Base-by-base conservation (phyloP, 2,888 invertebrate genomes). In the Fragum whitleyi region DNA sequence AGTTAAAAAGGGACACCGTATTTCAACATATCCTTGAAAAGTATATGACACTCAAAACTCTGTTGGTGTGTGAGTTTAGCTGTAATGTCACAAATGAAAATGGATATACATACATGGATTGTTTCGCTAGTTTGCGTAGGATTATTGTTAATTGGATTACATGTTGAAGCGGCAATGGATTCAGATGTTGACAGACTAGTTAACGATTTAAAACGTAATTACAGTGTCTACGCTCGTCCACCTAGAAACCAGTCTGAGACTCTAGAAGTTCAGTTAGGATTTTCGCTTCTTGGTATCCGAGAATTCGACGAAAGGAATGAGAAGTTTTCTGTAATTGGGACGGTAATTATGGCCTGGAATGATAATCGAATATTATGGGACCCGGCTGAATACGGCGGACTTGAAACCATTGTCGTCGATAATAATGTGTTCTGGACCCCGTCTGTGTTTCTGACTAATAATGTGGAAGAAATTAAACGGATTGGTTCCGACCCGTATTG, bases 351-450 rank as follows among this genome's bases (percentile, higher is more conserved):
- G 6, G 29, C 29, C 0, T 61, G 61, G 61, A n/a, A n/a, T 1
- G 61, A 61, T 29, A 19, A 61, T n/a, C 26, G 61, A 7, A 2
- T 61, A 19, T 2, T 32, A 2, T 61, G 61, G 61, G n/a, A 61
- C n/a, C 61, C 61, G 32, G 19, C 14, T n/a, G 32, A 61, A 11
- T 61, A 61, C 32, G 32, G 32, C 19, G 61, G 61, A 32, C 29
- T 61, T 16, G n/a, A 61, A 21, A 61, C 61, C 5, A 14, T 61
- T 32, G n/a, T 61, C 9, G 32, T 61, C 9, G 61, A 61, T n/a
- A 61, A 61, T 32, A 61, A 61, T 32, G 61, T 61, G 5, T 61
- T 61, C 29, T 61, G 61, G 61, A 61, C 61, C 3, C 61, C 61
- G 19, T n/a, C 61, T 26, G 28, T 61, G 0, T 61, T 32, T 32